Evolutionary conservation across 2,113 vertebrate genomes (phyloP), one percentile per base, ranked within the genome.

Genomic region (Trematocara stigmaticum): DNA sequence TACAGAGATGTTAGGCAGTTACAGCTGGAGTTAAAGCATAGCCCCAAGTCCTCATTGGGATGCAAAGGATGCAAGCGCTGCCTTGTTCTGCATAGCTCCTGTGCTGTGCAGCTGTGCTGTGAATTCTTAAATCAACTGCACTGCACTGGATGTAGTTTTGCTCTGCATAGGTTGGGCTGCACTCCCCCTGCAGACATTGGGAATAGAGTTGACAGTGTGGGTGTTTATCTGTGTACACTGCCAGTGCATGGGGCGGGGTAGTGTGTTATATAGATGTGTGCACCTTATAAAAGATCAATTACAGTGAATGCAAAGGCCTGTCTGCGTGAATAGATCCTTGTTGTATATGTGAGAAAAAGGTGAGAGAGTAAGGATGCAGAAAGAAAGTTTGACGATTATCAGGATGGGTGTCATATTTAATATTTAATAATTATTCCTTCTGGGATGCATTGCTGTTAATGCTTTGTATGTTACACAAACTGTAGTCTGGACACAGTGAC

Each of bases 111-210:
- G 66, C 88, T 69, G 84, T 85, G 51, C 89, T 74, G 59, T 91
- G 90, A 94, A 94, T 93, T 84, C 93, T 85, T 93, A 94, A 95
- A 93, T 89, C 85, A 91, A 83, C 92, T 93, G 93, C 92, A 91
- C n/a, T 88, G 92, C 90, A 90, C 84, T 86, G 66, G 57, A 83
- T 26, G 81, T 23, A 69, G 26, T 64, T 87, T 83, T 56, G 78
- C 83, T 84, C 82, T 34, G 74, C 89, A 89, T 76, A 84, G 85
- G 82, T 87, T 78, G 7, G 55, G 23, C 86, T 81, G 80, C 74
- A 38, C 78, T 81, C 86, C 3, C 57, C 81, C 82, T 90, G 87
- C 38, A 61, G 88, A 90, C 76, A 79, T 82, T 66, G 45, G 55
- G 69, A 83, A 52, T 85, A 81, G 47, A 85, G 86, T 81, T 84